Evolutionary conservation across 37 sponge, comb jelly and placozoan genomes (phyloP).

Genomic region (Aplysina aerophoba): DNA sequence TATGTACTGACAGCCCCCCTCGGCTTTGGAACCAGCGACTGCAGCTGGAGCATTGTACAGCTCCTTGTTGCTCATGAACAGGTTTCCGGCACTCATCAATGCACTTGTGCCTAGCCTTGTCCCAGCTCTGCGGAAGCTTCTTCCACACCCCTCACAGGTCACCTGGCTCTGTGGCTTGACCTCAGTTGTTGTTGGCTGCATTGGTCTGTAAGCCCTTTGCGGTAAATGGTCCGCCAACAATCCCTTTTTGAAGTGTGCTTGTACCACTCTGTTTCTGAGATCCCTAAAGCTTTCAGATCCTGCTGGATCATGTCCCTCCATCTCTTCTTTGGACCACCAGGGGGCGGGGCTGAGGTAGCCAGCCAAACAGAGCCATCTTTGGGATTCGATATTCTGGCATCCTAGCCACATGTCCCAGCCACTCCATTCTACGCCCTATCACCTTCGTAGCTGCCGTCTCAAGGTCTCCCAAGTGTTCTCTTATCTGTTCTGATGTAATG

Average conservation of each 20-base stretch:
- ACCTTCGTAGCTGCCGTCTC: background rate
- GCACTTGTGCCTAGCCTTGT: slow-evolving; percentile 24
- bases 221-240: slow-evolving; percentile 13
- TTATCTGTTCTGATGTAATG: slow-evolving; percentile 19
- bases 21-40: slow-evolving; percentile 7
- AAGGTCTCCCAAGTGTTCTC: slow-evolving; percentile 16
- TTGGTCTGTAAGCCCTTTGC: slow-evolving; percentile 19
- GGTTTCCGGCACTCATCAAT: slow-evolving; percentile 10
- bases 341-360: slow-evolving; percentile 4
- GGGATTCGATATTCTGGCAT: slow-evolving; percentile 11
- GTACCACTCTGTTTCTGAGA: slow-evolving; percentile 19
- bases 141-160: slow-evolving; percentile 9
- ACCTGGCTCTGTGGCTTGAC: slow-evolving; percentile 17
- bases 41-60: background rate
- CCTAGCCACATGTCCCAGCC: too few relatives aligned
- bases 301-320: slow-evolving; percentile 20
- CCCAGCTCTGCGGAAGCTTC: slow-evolving; percentile 28
- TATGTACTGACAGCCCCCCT: slow-evolving; percentile 15
- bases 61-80: slow-evolving; percentile 16
- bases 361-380: slow-evolving; percentile 30
- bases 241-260: slow-evolving; percentile 6
- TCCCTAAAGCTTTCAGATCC: slow-evolving; percentile 13
- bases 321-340: slow-evolving; percentile 17
- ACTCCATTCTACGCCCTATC: slow-evolving; percentile 5
- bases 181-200: slow-evolving; percentile 13